Conservation (phyloP, 2,797 vertebrate genomes). For the Graptemys geographica region DNA sequence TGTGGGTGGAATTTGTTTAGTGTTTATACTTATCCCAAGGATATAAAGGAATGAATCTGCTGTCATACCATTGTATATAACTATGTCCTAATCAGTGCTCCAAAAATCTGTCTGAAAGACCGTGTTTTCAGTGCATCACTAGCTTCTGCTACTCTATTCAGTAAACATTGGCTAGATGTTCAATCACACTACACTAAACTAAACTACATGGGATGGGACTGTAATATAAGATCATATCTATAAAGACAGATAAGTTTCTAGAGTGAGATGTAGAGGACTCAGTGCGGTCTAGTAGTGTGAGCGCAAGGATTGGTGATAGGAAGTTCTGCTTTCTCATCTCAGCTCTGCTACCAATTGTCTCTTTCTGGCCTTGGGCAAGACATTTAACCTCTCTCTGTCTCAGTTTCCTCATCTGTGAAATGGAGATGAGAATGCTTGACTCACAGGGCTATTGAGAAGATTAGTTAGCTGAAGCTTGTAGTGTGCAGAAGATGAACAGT, state of each 20-base stretch:
- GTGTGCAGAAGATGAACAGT: neutral
- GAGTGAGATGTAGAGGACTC: neutral
- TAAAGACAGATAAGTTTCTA: neutral
- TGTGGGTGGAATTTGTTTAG: neutral
- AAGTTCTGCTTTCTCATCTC: neutral
- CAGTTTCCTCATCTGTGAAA: neutral
- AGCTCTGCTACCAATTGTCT: neutral
- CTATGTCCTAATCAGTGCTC: neutral
- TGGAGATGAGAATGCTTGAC: neutral
- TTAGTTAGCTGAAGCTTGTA: neutral
- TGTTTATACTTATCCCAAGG: neutral
- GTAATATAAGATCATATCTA: neutral
- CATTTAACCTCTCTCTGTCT: neutral
- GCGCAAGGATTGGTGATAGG: neutral
- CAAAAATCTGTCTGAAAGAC: neutral
- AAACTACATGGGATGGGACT: neutral
- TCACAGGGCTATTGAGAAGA: neutral
- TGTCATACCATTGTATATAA: neutral
- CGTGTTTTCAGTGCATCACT: neutral
- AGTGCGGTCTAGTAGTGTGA: neutral
- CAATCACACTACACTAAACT: neutral
- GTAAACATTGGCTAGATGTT: neutral
- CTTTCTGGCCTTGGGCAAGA: neutral
- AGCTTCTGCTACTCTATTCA: neutral
- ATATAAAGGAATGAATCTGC: neutral